phyloP scores from a whole-genome alignment of 1,140 invertebrate genomes.

The Aplysia californica region DNA sequence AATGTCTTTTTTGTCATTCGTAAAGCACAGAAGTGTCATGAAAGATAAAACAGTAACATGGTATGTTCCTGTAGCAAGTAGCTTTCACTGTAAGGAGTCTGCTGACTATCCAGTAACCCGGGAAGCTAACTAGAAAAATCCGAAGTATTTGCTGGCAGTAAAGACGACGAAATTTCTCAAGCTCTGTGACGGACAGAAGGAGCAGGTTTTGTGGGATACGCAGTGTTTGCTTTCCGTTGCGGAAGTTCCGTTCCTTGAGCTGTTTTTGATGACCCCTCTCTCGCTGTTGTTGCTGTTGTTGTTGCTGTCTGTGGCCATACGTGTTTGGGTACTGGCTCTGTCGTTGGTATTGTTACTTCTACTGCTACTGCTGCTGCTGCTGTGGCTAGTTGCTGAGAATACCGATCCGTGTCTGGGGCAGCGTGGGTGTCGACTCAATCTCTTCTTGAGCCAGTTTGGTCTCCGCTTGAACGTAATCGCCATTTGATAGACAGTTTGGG shows the following conservation, averaged over 20 bases:
- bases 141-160: background rate
- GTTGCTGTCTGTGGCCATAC: too few species aligned
- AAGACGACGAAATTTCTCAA: background rate
- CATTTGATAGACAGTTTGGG: background rate
- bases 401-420: background rate
- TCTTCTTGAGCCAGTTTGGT: background rate
- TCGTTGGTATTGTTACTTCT: too few species aligned
- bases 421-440: background rate
- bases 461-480: conserved; percentile 13
- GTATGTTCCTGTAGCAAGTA: background rate
- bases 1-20: background rate
- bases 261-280: background rate
- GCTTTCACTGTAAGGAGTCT: background rate
- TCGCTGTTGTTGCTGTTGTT: background rate
- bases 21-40: background rate
- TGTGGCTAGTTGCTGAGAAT: too few species aligned
- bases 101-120: background rate
- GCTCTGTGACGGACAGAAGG: background rate
- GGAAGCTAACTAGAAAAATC: background rate
- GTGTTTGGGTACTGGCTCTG: too few species aligned
- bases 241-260: too few species aligned
- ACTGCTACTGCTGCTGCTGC: too few species aligned
- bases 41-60: background rate
- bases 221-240: too few species aligned
- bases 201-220: background rate